Base-by-base conservation (phyloP, 2,888 invertebrate genomes). In the Cecidostiba fungosa region DNA sequence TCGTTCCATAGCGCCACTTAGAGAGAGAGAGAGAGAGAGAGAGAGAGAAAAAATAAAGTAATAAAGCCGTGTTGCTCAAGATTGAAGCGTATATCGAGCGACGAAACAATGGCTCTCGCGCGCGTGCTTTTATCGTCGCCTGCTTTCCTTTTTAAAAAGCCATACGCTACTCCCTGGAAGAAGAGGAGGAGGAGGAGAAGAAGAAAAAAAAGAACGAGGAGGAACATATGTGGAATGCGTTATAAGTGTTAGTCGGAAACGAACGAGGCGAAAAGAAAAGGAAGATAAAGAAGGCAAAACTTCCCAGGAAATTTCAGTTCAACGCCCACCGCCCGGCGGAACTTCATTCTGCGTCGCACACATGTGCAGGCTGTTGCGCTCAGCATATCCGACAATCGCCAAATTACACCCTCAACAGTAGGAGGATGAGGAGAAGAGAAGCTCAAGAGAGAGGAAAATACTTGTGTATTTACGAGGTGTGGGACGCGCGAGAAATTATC, bases 251-350 rank as follows among this genome's bases (percentile, higher is more conserved):
- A 54, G 50, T 26, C 82, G 82, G 76, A 82, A 82, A 47, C 16
- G 50, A 69, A 59, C 8, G 54, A 59, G 54, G 54, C 19, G 23
- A 66, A 26, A 19, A 77, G 29, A 76, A 29, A 76, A 76, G 50
- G 8, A 50, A 76, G 14, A 32, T 14, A n/a, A 59, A 59, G 32
- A 77, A 32, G 62, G 12, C 50, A 50, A 29, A 29, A 16, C 23
- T 76, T 69, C 74, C 50, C 82, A 32, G 66, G 69, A 82, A 76
- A 76, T 82, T 83, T 77, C 32, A 39, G 77, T 72, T 59, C 77
- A 54, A 76, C 66, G 54, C 50, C 54, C 82, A 70, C 54, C 69
- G 12, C n/a, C 50, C 50, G 69, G 39, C 10, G 69, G 50, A 77
- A 77, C 54, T 77, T 70, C 6, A 59, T 43, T 73, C 39, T 3